These are phyloP conservation scores for Tetragnatha versicolor DNA, from an alignment of 1,140 invertebrate genomes.

Conservation along the genomic window DNA sequence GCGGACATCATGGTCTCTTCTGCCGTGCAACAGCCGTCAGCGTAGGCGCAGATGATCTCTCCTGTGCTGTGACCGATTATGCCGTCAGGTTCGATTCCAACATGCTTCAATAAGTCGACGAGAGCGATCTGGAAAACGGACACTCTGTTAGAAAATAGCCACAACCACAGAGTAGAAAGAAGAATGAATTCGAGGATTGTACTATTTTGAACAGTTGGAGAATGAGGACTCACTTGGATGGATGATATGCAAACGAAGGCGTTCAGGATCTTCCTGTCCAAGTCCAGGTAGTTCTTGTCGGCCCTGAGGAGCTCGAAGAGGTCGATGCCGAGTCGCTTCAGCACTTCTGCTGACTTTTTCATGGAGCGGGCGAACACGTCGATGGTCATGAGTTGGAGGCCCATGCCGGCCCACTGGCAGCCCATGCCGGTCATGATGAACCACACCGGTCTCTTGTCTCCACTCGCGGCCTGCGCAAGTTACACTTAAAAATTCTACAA, in stretches of 20 bases:
- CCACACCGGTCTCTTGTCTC: slow-evolving; percentile 75
- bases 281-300: neutral
- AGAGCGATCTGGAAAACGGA: slow-evolving; percentile 18
- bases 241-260: slow-evolving; percentile 16
- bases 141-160: neutral
- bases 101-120: neutral
- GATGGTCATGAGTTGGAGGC: slow-evolving; percentile 79
- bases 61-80: slow-evolving; percentile 30
- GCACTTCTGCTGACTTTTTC: slow-evolving; percentile 74
- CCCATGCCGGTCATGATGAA: slow-evolving; percentile 97
- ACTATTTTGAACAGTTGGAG: neutral
- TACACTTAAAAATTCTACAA: too few relatives aligned
- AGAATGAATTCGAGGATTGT: neutral
- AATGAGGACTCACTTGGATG: slow-evolving; percentile 80
- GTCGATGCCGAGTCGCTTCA: slow-evolving; percentile 80
- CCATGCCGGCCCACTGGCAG: slow-evolving; percentile 95
- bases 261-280: neutral
- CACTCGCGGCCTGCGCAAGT: neutral
- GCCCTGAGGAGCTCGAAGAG: slow-evolving; percentile 74
- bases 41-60: slow-evolving; percentile 26
- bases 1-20: slow-evolving; percentile 79
- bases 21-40: slow-evolving; percentile 7
- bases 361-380: slow-evolving; percentile 81
- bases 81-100: slow-evolving; percentile 14
- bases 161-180: too few relatives aligned